Percentiles rank a stretch among this genome's conserved stretches.
These are phyloP conservation scores for Chrysocyon brachyurus DNA, from an alignment of 2,797 vertebrate genomes.

Conservation along the genomic window DNA sequence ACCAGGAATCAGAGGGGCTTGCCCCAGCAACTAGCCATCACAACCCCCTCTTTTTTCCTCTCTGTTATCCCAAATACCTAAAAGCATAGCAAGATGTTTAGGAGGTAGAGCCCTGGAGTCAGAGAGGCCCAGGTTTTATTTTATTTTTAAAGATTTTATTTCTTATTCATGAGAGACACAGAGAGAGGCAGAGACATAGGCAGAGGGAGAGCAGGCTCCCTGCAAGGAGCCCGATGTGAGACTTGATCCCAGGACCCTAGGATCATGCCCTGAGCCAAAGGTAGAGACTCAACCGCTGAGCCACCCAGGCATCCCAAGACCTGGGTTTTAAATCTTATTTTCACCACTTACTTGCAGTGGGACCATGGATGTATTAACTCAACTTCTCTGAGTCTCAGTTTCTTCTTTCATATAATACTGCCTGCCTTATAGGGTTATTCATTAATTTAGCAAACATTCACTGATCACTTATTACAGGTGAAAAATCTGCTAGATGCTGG, in stretches of 20 bases:
- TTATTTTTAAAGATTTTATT: too few relatives aligned
- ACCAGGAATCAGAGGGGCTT: not conserved
- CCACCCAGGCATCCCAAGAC: too few relatives aligned
- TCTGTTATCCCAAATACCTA: not conserved
- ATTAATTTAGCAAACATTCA: not conserved
- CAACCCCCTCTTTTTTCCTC: not conserved
- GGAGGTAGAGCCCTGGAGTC: not conserved
- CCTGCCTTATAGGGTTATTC: not conserved
- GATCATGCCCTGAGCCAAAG: too few relatives aligned
- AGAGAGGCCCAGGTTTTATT: not conserved
- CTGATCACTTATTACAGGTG: not conserved
- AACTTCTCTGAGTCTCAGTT: not conserved
- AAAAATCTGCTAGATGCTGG: not conserved
- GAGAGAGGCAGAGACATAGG: too few relatives aligned
- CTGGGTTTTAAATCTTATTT: not conserved
- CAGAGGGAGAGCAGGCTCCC: too few relatives aligned
- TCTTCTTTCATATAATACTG: not conserved
- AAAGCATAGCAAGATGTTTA: not conserved
- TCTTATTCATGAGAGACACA: too few relatives aligned
- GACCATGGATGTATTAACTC: not conserved
- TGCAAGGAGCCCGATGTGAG: too few relatives aligned
- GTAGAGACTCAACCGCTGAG: too few relatives aligned
- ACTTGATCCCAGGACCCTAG: too few relatives aligned
- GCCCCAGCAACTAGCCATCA: not conserved
- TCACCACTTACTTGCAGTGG: not conserved